These are phyloP conservation scores for Drosophila grimshawi DNA, from an alignment of 1,140 invertebrate species.

Conservation along the genomic window DNA sequence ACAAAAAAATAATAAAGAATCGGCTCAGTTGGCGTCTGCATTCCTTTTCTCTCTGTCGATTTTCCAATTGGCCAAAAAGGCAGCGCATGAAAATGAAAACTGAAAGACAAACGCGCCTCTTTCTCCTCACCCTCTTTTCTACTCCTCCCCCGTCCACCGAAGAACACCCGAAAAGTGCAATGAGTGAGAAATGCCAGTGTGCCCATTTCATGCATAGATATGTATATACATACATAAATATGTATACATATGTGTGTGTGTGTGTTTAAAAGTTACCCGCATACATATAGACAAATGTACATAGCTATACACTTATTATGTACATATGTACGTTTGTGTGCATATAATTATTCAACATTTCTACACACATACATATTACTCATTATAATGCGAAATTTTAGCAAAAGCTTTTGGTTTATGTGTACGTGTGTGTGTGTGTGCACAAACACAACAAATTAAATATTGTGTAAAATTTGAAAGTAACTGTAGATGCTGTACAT, in stretches of 20 bases:
- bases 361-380: constrained; percentile 29
- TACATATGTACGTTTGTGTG: constrained; percentile 4
- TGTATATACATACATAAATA: constrained; percentile 18
- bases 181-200: constrained; percentile 59
- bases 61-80: constrained; percentile 38
- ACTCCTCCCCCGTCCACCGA: too few relatives aligned
- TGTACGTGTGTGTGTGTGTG: constrained; percentile 38
- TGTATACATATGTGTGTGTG: constrained; percentile 21
- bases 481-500: constrained; percentile 36
- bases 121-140: neutral
- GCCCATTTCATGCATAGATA: constrained; percentile 47
- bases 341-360: constrained; percentile 19
- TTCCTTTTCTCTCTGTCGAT: constrained; percentile 39
- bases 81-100: constrained; percentile 32
- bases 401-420: constrained; percentile 6
- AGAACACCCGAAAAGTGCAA: constrained; percentile 52
- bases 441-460: constrained; percentile 30
- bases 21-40: constrained; percentile 38
- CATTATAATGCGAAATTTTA: constrained; percentile 8
- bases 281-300: constrained; percentile 5
- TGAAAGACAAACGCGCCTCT: constrained; percentile 42
- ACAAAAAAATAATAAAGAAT: constrained; percentile 24
- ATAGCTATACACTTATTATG: constrained; percentile 3
- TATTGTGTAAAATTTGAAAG: constrained; percentile 40
- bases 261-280: neutral